Conservation (phyloP, 2,797 vertebrate genomes). For the Parotocinclus haroldoi region DNA sequence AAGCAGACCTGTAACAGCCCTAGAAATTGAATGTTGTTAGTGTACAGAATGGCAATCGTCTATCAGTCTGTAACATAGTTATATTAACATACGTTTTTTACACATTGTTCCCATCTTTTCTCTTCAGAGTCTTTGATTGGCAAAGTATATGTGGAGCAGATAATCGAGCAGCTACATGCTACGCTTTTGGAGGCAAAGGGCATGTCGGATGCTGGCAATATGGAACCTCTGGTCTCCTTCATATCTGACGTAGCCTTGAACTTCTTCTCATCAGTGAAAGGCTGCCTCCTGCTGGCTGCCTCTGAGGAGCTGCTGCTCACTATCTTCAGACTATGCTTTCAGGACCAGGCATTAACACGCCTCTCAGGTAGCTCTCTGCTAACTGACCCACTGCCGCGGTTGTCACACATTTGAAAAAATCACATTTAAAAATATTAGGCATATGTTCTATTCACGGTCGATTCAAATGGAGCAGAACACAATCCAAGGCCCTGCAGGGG, state of each 20-base stretch:
- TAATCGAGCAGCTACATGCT: constrained; percentile 86
- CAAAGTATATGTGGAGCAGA: constrained; percentile 84
- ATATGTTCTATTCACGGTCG: no score
- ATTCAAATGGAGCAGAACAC: no score
- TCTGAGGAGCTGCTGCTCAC: constrained; percentile 90
- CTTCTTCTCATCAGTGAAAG: constrained; percentile 88
- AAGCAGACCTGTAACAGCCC: no score
- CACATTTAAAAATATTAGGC: no score
- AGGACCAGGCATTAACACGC: constrained; percentile 75
- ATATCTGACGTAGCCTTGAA: constrained; percentile 89
- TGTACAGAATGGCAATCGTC: no score
- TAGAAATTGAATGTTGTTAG: no score
- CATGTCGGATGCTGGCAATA: constrained; percentile 83
- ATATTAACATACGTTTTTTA: no score
- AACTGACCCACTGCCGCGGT: neutral
- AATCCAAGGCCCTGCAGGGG: no score
- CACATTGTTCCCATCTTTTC: neutral
- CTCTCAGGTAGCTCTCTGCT: constrained; percentile 77
- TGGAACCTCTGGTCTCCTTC: constrained; percentile 84
- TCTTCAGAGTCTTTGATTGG: constrained; percentile 83
- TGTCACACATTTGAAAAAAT: no score
- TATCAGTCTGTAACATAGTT: no score
- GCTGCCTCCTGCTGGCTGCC: constrained; percentile 81
- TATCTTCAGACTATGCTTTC: constrained; percentile 88
- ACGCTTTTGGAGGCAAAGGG: constrained; percentile 84